phyloP scores from a whole-genome alignment of 2,797 vertebrate species.

The Macropus fuliginosus region DNA sequence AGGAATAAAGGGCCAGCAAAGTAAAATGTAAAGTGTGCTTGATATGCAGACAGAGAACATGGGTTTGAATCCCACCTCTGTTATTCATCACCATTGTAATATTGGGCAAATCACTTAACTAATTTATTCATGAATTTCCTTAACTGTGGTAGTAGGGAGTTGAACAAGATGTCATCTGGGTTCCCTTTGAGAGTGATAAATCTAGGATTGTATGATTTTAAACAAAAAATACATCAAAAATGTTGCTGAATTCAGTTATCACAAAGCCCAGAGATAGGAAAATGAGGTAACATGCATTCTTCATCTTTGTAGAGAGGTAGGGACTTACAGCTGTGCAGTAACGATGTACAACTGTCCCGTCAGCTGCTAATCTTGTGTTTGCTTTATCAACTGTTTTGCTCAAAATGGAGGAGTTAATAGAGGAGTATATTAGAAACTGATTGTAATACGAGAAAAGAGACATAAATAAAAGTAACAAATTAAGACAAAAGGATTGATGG shows the following conservation, averaged over 20 bases:
- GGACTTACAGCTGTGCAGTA: not conserved
- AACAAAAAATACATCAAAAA: not conserved
- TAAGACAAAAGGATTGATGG: not conserved
- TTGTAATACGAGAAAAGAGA: not conserved
- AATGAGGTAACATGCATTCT: no score
- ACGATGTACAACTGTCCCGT: not conserved
- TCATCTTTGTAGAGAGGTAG: not conserved
- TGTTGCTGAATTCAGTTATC: not conserved
- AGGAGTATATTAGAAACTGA: not conserved
- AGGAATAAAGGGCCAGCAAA: not conserved
- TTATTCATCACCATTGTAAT: not conserved
- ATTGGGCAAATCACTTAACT: not conserved
- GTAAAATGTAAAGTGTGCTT: not conserved
- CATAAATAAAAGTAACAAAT: not conserved
- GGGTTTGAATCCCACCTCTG: not conserved
- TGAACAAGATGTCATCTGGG: not conserved
- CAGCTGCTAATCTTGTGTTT: not conserved
- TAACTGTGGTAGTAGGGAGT: not conserved
- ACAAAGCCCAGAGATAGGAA: no score
- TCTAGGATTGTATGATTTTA: no score
- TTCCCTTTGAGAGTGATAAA: not conserved
- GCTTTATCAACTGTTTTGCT: not conserved
- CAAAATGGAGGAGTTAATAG: not conserved
- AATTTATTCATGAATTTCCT: not conserved
- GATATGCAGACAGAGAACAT: not conserved